Percentiles rank a stretch among this genome's conserved stretches.
Conservation (phyloP, 2,797 vertebrate genomes). For the Microcaecilia unicolor region DNA sequence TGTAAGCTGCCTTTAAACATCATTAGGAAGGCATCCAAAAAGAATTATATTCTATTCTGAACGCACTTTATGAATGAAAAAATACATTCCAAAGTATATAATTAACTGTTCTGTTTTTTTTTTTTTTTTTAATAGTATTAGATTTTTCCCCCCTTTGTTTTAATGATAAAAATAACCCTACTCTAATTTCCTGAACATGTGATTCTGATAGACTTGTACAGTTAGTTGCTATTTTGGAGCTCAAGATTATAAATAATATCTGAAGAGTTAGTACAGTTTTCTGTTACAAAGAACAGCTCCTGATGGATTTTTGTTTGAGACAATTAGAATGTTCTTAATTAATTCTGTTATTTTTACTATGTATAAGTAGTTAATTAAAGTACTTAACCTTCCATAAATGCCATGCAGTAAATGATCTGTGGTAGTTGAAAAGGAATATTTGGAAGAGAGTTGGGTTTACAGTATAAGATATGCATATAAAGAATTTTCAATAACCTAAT, state of each 20-base stretch:
- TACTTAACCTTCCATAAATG: slow-evolving; percentile 35
- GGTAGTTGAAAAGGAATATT: slow-evolving; percentile 38
- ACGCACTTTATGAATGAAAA: no score
- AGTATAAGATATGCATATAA: no score
- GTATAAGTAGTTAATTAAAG: slow-evolving; percentile 51
- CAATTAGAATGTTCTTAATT: slow-evolving; percentile 47
- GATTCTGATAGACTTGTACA: slow-evolving; percentile 18
- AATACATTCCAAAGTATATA: no score
- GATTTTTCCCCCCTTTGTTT: no score
- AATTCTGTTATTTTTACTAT: slow-evolving; percentile 43
- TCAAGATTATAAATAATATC: slow-evolving; percentile 18
- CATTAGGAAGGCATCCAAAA: no score
- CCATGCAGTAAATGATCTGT: slow-evolving; percentile 19
- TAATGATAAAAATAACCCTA: no score
- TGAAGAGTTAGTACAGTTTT: slow-evolving; percentile 45
- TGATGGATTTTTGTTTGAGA: slow-evolving; percentile 55
- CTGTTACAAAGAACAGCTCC: slow-evolving; percentile 38
- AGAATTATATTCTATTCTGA: no score
- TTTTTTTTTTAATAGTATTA: no score
- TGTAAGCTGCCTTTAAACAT: no score
- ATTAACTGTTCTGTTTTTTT: no score
- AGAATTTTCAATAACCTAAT: no score
- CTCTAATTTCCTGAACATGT: slow-evolving; percentile 7
- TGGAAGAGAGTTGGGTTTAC: slow-evolving; percentile 6
- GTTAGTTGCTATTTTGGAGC: slow-evolving; percentile 12